Evolutionary conservation across 2,113 vertebrate species (phyloP), one percentile per base, ranked within the genome.

Genomic region (Odontophorus gujanensis): DNA sequence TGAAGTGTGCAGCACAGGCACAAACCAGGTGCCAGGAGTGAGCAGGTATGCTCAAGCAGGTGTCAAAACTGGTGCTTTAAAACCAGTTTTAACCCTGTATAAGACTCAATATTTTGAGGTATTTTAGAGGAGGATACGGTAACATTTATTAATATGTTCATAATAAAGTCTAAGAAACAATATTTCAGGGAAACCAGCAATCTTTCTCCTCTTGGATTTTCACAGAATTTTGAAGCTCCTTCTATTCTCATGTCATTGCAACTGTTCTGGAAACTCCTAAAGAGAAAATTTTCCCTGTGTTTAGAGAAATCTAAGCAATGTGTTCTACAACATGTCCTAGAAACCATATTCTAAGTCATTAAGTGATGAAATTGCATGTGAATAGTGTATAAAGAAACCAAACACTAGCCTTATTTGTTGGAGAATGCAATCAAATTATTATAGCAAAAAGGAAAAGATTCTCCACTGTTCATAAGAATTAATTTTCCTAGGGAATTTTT

Each of bases 381-480:
- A 94, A 76, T 45, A 87, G 66, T 12, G 55, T 12, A 68, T 3
- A 62, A 38, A 89, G 63, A 94, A 95, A 79, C 13, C 8, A 22
- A 53, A 38, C n/a, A 13, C 4, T 30, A 25, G 13, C 36, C 7
- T 48, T 53, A 40, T 25, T 12, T 20, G 19, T 81, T 26, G 4
- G 11, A 65, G 25, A 85, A 61, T 43, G 74, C 51, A 63, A 42
- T 79, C 66, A 89, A 76, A 94, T 84, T 79, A 90, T 90, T 84
- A 88, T 3, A 92, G 89, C 57, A 90, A 72, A 90, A 78, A 55
- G 69, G 13, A 81, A 92, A 79, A 86, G 73, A 81, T 81, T 81
- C 81, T 92, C 84, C 48, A 67, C 48, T 84, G 20, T 34, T 91
- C 77, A 42, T 89, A 93, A 79, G 73, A 95, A 89, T 38, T 95